These are phyloP conservation scores for Drosophila gaucha DNA, from an alignment of 2,888 invertebrate genomes.

Conservation along the genomic window DNA sequence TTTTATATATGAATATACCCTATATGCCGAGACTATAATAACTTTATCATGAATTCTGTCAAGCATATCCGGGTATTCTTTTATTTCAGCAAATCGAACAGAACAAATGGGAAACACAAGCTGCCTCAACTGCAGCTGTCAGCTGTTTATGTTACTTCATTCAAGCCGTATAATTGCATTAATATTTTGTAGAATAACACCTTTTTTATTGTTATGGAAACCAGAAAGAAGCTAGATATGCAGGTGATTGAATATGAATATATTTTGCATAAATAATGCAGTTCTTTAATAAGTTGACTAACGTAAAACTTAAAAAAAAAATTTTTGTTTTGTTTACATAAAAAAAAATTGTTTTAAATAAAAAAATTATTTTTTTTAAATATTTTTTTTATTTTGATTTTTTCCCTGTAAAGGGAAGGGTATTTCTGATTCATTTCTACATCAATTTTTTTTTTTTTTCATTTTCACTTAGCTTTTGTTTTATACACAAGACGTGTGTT, in stretches of 20 bases:
- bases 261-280: too few species aligned
- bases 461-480: constrained; percentile 49
- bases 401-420: neutral
- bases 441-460: constrained; percentile 7
- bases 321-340: too few species aligned
- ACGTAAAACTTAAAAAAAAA: too few species aligned
- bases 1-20: constrained; percentile 22
- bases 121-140: constrained; percentile 6
- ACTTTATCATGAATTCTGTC: constrained; percentile 12
- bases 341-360: too few species aligned
- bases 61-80: constrained; percentile 11
- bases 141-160: constrained; percentile 14
- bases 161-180: neutral
- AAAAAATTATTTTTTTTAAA: too few species aligned
- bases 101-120: neutral
- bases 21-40: neutral
- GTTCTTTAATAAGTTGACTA: too few species aligned
- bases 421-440: constrained; percentile 5
- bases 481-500: constrained; percentile 35
- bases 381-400: neutral
- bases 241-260: too few species aligned
- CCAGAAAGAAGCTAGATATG: too few species aligned
- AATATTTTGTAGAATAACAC: too few species aligned
- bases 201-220: too few species aligned
- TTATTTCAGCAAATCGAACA: neutral